Evolutionary conservation across 2,113 vertebrate genomes (phyloP).

Genomic region (Myotis lucifugus): DNA sequence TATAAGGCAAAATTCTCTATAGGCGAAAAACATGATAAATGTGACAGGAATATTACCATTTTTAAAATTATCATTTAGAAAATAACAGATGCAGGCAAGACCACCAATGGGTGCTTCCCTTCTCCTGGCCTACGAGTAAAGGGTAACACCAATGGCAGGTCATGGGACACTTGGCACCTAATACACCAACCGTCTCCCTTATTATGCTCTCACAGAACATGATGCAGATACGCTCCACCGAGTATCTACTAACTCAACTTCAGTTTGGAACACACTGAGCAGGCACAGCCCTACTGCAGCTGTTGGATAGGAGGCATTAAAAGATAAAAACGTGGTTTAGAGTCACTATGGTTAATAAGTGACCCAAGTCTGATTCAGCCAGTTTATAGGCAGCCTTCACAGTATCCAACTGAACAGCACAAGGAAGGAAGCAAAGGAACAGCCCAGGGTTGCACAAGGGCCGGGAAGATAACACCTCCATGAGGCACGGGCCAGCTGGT

Average conservation of each 20-base stretch:
- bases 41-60: too few relatives aligned
- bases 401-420: neutral
- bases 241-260: slow-evolving; percentile 66
- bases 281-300: slow-evolving; percentile 57
- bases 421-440: slow-evolving; percentile 67
- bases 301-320: slow-evolving; percentile 63
- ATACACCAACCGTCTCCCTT: slow-evolving; percentile 24
- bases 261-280: slow-evolving; percentile 57
- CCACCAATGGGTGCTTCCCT: neutral
- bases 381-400: slow-evolving; percentile 43
- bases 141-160: neutral
- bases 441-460: slow-evolving; percentile 11
- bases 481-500: slow-evolving; percentile 64
- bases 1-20: too few relatives aligned
- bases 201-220: neutral
- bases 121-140: slow-evolving; percentile 29
- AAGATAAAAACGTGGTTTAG: slow-evolving; percentile 72
- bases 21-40: too few relatives aligned
- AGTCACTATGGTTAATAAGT: slow-evolving; percentile 75
- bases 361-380: slow-evolving; percentile 57
- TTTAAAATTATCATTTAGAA: too few relatives aligned
- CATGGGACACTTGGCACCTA: slow-evolving; percentile 46
- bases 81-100: too few relatives aligned
- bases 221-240: neutral
- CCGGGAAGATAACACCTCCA: neutral